Evolutionary conservation across 2,888 invertebrate species (phyloP), one percentile per base, ranked within the genome.

Genomic region (Thera obeliscata): DNA sequence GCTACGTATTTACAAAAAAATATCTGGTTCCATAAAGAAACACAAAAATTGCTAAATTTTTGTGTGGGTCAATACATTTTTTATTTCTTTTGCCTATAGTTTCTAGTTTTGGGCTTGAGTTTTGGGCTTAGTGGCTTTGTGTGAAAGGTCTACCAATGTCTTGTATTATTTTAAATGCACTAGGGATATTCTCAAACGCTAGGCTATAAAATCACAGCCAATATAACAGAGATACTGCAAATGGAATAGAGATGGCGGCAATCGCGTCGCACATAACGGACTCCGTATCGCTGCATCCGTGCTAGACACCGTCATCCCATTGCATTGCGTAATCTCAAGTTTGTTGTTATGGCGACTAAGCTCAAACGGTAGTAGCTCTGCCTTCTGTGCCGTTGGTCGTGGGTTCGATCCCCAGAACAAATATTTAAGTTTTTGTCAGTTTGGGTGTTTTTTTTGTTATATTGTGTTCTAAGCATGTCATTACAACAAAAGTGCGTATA

Each of bases 171-270:
- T 46, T 66, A 69, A 54, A 38, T 61, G 43, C 50, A 56, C 57
- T 12, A 50, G 33, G 56, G 48, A 50, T 65, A 35, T 67, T 57
- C 54, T 60, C 48, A 67, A 68, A 64, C 61, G 52, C 64, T 46
- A 59, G 36, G 67, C 65, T 66, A 75, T 84, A 83, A 86, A 88
- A 87, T 87, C 86, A 81, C 79, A 76, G 74, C 75, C 83, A 81
- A 83, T 87, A 81, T 76, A 78, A 77, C 78, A 79, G 79, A 86
- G 81, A 86, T 89, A 89, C 84, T 89, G 88, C 87, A 87, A 90
- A 89, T 89, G 86, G 86, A 89, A 88, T 82, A 77, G 85, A 83
- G 80, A 85, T 81, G 79, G 82, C 68, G 76, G 72, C 74, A 78
- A 77, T 78, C 70, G 65, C 46, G 67, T 74, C 73, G 67, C 75